phyloP scores from a whole-genome alignment of 1,140 invertebrate genomes.

The Bombus sibiricus region DNA sequence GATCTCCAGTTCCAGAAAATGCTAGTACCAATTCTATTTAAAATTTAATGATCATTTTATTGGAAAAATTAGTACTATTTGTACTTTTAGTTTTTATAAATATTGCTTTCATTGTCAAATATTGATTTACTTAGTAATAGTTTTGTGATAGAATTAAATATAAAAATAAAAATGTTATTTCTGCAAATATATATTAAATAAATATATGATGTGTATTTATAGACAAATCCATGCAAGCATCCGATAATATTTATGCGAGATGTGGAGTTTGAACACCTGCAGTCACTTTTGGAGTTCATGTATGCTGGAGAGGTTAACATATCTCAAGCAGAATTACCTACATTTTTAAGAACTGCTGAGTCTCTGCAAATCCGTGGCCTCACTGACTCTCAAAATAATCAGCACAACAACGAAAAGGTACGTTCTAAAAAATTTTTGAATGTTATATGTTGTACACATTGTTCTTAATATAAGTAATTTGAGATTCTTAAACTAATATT shows the following conservation, averaged over 20 bases:
- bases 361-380: constrained; percentile 94
- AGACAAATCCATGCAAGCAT: constrained; percentile 94
- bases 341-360: constrained; percentile 94
- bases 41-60: not conserved
- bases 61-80: not conserved
- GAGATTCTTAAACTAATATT: not conserved
- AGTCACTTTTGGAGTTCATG: constrained; percentile 92
- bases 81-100: not conserved
- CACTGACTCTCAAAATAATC: constrained; percentile 85
- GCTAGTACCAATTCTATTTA: not conserved
- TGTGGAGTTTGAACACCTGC: constrained; percentile 89
- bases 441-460: not conserved
- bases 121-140: not conserved
- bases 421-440: not conserved
- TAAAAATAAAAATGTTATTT: not conserved
- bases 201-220: constrained; percentile 41
- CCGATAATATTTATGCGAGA: constrained; percentile 93
- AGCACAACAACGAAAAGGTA: constrained; percentile 83
- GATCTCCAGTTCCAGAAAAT: too few species aligned
- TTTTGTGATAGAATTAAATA: not conserved
- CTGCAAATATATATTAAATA: not conserved
- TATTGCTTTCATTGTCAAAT: not conserved
- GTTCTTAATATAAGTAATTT: not conserved
- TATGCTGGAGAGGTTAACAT: constrained; percentile 96
- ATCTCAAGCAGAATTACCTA: constrained; percentile 92